Conservation (phyloP, 30 jellyfish, hydroid and myxozoan species). For the Aurelia aurita complex sp. Pacific region DNA sequence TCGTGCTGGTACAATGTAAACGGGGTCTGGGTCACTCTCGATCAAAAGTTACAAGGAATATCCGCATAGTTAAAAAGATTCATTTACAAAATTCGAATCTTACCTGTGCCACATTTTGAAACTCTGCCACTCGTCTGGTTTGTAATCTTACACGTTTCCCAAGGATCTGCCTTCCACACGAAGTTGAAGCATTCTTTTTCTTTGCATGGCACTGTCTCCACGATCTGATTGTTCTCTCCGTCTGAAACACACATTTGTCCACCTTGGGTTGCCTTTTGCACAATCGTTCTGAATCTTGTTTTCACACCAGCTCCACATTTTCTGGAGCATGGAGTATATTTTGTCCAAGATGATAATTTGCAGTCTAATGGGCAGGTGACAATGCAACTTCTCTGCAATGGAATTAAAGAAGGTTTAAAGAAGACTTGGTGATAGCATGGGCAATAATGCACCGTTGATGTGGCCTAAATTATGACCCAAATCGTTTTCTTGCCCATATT, state of each 20-base stretch:
- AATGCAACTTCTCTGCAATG: slow-evolving; percentile 42
- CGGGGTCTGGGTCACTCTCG: too few relatives aligned
- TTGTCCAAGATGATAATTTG: slow-evolving; percentile 67
- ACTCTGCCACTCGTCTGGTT: slow-evolving; percentile 53
- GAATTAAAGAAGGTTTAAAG: too few relatives aligned
- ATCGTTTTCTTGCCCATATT: too few relatives aligned
- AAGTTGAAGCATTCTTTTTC: slow-evolving; percentile 36
- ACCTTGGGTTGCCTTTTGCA: slow-evolving; percentile 65
- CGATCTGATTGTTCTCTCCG: slow-evolving; percentile 4
- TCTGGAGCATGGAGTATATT: slow-evolving; percentile 53
- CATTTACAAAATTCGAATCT: too few relatives aligned
- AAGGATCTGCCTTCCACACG: slow-evolving; percentile 61
- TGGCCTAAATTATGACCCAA: too few relatives aligned
- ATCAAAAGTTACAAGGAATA: too few relatives aligned
- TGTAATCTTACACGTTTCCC: slow-evolving; percentile 36
- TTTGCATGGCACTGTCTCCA: slow-evolving; percentile 53
- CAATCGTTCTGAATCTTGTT: slow-evolving; percentile 51
- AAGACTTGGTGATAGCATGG: too few relatives aligned
- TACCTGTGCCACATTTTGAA: slow-evolving; percentile 74
- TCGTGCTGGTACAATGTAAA: too few relatives aligned
- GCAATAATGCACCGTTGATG: too few relatives aligned
- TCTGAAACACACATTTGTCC: slow-evolving; percentile 44
- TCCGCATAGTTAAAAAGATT: too few relatives aligned
- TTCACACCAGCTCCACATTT: slow-evolving; percentile 69
- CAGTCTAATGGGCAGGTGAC: slow-evolving; percentile 64